A percentile compares a stretch with the other conserved stretches of the same genome.
phyloP scores from a whole-genome alignment of 2,113 vertebrate species.

The Sebastes schlegelii region DNA sequence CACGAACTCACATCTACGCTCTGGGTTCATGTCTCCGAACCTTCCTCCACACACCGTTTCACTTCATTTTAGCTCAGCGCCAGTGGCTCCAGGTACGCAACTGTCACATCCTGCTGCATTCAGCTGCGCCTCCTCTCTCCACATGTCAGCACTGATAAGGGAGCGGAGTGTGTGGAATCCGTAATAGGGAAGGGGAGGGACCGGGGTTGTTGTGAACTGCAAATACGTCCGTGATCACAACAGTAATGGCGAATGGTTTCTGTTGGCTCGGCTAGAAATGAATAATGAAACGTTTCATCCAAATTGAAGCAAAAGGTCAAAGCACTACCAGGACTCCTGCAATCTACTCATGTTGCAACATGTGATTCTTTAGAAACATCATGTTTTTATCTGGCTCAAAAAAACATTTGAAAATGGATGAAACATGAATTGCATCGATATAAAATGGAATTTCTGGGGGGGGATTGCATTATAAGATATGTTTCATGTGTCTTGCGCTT shows the following conservation, averaged over 20 bases:
- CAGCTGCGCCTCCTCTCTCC: constrained; percentile 36
- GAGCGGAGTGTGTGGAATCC: constrained; percentile 26
- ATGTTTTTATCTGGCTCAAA: background rate
- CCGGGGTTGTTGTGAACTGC: constrained; percentile 7
- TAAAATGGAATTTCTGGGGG: background rate
- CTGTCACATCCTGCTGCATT: constrained; percentile 64
- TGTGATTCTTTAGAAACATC: background rate
- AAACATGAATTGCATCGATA: background rate
- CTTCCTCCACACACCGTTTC: constrained; percentile 20
- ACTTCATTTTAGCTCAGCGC: constrained; percentile 47
- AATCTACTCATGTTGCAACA: background rate
- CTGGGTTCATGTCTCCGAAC: constrained; percentile 13
- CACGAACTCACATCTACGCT: background rate
- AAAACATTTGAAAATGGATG: background rate
- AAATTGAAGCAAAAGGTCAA: constrained; percentile 34
- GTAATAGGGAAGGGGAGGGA: constrained; percentile 6
- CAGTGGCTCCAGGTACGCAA: constrained; percentile 54
- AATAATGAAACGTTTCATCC: constrained; percentile 31
- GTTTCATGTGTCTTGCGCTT: constrained; percentile 28
- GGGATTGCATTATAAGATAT: background rate
- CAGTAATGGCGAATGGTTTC: background rate
- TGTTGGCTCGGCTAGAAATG: background rate
- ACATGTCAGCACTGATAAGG: constrained; percentile 64
- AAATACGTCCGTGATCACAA: background rate
- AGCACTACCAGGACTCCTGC: background rate